A percentile compares a stretch with the other conserved stretches of the same genome.
phyloP scores from a whole-genome alignment of 2,113 vertebrate genomes.

The Gymnorhina tibicen region DNA sequence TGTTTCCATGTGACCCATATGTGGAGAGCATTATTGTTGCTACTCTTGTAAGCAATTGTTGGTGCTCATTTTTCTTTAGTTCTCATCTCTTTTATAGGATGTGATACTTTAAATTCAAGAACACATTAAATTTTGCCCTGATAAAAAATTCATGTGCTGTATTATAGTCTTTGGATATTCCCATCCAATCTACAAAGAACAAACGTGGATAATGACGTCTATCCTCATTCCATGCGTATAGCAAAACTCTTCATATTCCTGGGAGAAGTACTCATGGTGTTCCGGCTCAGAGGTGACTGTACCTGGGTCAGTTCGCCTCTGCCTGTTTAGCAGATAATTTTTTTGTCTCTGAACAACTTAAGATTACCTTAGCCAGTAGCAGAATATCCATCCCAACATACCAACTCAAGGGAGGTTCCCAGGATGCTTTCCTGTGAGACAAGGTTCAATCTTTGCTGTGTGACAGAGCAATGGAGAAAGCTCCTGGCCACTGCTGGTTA shows the following conservation, averaged over 20 bases:
- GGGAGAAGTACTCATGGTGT: background rate
- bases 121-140: background rate
- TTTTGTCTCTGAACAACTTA: background rate
- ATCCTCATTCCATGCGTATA: rapidly evolving
- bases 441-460: background rate
- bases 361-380: background rate
- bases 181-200: background rate
- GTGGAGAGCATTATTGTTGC: background rate
- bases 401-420: background rate
- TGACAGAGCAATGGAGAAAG: background rate
- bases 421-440: background rate
- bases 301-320: background rate
- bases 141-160: rapidly evolving
- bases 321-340: background rate
- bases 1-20: background rate
- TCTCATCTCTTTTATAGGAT: background rate
- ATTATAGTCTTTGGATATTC: background rate
- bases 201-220: background rate
- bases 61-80: background rate
- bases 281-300: background rate
- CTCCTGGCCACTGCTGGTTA: background rate
- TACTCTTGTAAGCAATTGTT: background rate
- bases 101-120: background rate
- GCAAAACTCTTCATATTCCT: background rate
- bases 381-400: background rate